Evolutionary conservation across 2,113 vertebrate genomes (phyloP).

Genomic region (Circaetus gallicus): DNA sequence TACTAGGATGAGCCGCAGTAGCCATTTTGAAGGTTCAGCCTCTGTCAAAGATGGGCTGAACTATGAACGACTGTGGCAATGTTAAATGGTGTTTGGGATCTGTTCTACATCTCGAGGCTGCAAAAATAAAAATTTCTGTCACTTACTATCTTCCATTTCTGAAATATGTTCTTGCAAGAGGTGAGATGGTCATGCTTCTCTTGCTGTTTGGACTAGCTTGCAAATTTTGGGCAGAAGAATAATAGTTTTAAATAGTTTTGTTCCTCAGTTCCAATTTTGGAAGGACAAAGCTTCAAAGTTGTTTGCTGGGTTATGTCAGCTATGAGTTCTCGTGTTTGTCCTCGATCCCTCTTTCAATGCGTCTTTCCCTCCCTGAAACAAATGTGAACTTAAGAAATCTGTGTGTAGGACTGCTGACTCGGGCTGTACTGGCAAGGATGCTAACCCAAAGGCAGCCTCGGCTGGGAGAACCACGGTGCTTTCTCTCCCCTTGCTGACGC

Average conservation of each 20-base stretch:
- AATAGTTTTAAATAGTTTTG: not conserved
- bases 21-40: not conserved
- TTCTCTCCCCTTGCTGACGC: not conserved
- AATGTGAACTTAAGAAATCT: not conserved
- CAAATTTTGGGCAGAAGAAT: not conserved
- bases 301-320: not conserved
- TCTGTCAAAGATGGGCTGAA: not conserved
- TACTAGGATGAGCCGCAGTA: not conserved
- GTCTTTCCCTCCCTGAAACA: not conserved
- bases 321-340: not conserved
- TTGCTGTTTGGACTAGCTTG: not conserved
- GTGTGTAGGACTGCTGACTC: not conserved
- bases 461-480: fast-evolving
- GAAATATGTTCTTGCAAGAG: not conserved
- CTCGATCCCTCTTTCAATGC: not conserved
- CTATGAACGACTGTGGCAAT: not conserved
- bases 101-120: not conserved
- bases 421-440: not conserved
- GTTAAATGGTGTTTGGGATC: not conserved
- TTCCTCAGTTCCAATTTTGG: not conserved
- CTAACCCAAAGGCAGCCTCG: fast-evolving
- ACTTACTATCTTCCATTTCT: not conserved
- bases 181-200: not conserved
- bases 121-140: not conserved
- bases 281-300: not conserved